Conservation (phyloP, 35 echinoderm and acorn worm genomes). For the Patiria miniata region DNA sequence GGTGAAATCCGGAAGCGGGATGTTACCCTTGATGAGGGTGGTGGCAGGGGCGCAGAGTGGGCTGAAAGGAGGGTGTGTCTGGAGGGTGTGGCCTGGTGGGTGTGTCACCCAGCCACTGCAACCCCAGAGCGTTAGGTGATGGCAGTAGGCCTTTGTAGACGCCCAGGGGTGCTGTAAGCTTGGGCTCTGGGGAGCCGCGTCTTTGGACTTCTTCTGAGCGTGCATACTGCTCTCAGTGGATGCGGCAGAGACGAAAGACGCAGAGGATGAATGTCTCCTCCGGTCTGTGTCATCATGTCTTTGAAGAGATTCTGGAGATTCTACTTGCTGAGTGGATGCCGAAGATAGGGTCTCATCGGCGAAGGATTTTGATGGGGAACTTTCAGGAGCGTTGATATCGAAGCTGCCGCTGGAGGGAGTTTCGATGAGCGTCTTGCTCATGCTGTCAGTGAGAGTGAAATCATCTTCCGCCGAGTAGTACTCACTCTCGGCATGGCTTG, state of each 20-base stretch:
- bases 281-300: background rate
- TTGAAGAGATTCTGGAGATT: conserved; percentile 6
- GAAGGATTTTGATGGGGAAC: background rate
- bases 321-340: conserved; percentile 18
- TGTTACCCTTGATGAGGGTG: conserved; percentile 65
- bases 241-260: conserved; percentile 54
- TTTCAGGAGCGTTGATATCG: background rate
- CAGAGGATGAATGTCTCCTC: conserved; percentile 35
- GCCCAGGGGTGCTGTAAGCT: background rate
- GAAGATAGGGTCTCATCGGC: conserved; percentile 34
- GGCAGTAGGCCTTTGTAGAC: conserved; percentile 12
- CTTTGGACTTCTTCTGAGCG: background rate
- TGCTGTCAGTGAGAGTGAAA: background rate
- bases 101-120: conserved; percentile 32
- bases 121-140: conserved; percentile 5
- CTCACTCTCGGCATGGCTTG: conserved; percentile 80
- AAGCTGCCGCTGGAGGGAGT: conserved; percentile 25
- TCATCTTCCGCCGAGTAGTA: conserved; percentile 91
- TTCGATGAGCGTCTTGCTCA: background rate
- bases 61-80: conserved; percentile 39
- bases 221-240: conserved; percentile 47
- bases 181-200: background rate
- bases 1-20: conserved; percentile 55
- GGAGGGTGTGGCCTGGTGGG: background rate
- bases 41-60: conserved; percentile 35